A percentile compares a stretch with the other conserved stretches of the same genome.
Conservation (phyloP, 2,797 vertebrate species). For the Sylvilagus floridanus region DNA sequence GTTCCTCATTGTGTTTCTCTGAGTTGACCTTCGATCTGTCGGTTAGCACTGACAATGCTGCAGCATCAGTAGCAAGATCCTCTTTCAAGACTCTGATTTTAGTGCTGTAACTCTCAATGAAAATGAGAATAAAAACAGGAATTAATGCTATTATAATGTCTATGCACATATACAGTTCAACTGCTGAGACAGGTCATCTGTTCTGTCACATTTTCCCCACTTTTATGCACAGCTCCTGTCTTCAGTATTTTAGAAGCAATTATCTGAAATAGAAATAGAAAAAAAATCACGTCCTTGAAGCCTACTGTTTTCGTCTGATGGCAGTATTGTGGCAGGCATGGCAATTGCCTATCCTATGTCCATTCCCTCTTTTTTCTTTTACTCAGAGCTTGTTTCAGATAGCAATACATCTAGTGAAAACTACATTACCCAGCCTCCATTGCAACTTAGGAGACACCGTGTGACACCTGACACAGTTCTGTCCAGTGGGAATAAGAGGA, state of each 20-base stretch:
- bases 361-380: neutral
- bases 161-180: neutral
- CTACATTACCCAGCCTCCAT: slow-evolving; percentile 4
- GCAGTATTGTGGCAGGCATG: neutral
- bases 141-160: neutral
- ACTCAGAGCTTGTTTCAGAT: neutral
- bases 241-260: slow-evolving; percentile 12
- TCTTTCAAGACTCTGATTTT: neutral
- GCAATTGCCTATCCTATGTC: neutral
- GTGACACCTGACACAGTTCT: neutral
- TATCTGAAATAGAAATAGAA: neutral
- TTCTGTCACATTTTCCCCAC: neutral
- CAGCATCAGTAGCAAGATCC: neutral
- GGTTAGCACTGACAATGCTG: neutral
- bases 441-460: neutral
- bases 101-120: neutral
- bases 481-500: neutral
- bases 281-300: neutral
- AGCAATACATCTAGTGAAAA: neutral
- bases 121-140: neutral
- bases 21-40: neutral
- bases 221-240: neutral
- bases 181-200: neutral
- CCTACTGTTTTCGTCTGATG: neutral
- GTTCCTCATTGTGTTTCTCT: neutral